Evolutionary conservation across 1,140 invertebrate genomes (phyloP), one percentile per base, ranked within the genome.

Genomic region (Latrodectus geometricus): DNA sequence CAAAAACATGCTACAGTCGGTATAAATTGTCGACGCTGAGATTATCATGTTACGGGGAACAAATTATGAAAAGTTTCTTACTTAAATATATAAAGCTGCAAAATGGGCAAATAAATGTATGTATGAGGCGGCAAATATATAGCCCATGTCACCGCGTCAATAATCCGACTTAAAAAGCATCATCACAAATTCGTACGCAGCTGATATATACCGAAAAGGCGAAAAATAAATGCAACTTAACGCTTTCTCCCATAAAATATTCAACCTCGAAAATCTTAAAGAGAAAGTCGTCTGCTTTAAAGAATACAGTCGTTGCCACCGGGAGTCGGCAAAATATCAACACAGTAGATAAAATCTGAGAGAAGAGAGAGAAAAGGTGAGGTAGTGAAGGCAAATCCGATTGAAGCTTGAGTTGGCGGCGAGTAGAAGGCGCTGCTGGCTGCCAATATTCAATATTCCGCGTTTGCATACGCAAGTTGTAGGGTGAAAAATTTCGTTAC

Each of bases 371-470:
- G 54, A 61, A n/a, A n/a, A 61, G 54, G 54, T 14, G 54, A 61
- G 54, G 17, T 17, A 48, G 72, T 21, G 72, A 72, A 76, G 65
- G 21, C 68, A 84, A 84, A 84, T 84, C 82, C 72, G 82, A 84
- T 84, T 84, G 79, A 35, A 56, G 79, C 54, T n/a, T 14, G 17
- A 61, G 49, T 56, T 73, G 52, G 9, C 65, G 56, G 65, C 23
- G 65, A 70, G 2, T 12, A 65, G 82, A 66, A 66, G 21, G 4
- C 66, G 23, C 52, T 9, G 35, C n/a, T n/a, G n/a, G n/a, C 73
- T 76, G 56, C 73, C 82, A 76, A 84, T 84, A 84, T 84, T 84
- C 82, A 84, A 84, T 84, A 84, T 66, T 68, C 82, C 35, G 8
- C 56, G 82, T 84, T 84, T 84, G 82, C 82, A 84, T 84, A 84